A percentile compares a stretch with the other conserved stretches of the same genome.
These are phyloP conservation scores for Ctenosaura bakeri DNA, from an alignment of 2,797 vertebrate species.

Conservation along the genomic window DNA sequence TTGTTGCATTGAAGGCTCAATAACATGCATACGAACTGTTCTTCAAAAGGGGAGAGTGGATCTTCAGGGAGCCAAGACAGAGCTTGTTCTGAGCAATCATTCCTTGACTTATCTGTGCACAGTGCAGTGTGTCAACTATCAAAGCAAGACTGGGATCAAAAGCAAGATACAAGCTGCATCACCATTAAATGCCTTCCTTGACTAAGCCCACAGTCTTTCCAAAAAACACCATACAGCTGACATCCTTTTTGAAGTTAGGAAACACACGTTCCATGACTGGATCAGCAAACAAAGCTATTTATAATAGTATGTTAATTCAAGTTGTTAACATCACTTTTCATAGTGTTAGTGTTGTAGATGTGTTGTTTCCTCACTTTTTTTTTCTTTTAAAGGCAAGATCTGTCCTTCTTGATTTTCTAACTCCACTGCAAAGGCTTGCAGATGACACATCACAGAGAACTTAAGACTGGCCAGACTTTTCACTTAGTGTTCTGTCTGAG, in stretches of 20 bases:
- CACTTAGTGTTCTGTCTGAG: background rate
- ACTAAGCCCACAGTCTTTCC: conserved; percentile 2
- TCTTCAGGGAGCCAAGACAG: conserved; percentile 21
- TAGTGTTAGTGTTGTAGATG: background rate
- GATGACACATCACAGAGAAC: conserved; percentile 21
- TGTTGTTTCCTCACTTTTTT: conserved; percentile 6
- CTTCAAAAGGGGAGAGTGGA: background rate
- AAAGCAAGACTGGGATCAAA: conserved; percentile 15
- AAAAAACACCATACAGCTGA: background rate
- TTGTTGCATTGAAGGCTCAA: background rate
- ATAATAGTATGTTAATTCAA: conserved; percentile 14
- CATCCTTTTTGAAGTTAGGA: background rate
- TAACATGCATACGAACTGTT: conserved; percentile 13
- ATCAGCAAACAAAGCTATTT: conserved; percentile 2
- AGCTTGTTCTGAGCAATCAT: conserved; percentile 31
- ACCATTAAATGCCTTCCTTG: background rate
- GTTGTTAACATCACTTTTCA: background rate
- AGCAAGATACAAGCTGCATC: conserved; percentile 7
- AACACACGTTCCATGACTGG: conserved; percentile 5
- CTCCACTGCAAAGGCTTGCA: background rate
- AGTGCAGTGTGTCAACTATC: background rate
- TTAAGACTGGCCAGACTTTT: background rate
- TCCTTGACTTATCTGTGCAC: conserved; percentile 14
- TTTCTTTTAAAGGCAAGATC: background rate
- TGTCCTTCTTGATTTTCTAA: conserved; percentile 28